phyloP scores from a whole-genome alignment of 2,888 invertebrate genomes.

The Epinotia demarniana region DNA sequence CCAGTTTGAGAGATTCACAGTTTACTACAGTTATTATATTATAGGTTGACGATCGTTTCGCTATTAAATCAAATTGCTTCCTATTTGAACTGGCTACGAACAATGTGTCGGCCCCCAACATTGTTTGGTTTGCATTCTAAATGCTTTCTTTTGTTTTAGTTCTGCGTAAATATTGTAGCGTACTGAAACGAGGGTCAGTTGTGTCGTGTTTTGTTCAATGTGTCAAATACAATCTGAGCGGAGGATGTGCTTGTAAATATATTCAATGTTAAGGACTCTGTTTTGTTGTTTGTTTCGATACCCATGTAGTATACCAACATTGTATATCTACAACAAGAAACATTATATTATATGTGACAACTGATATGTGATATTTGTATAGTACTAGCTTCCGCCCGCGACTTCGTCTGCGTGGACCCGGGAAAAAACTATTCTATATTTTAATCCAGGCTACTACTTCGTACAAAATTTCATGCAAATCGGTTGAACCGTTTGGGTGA shows the following conservation, averaged over 20 bases:
- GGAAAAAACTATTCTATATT: no score
- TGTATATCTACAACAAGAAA: no score
- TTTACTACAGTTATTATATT: constrained; percentile 17
- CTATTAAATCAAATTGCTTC: constrained; percentile 27
- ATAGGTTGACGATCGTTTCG: constrained; percentile 5
- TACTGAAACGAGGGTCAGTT: neutral
- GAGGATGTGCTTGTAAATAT: neutral
- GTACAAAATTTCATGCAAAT: no score
- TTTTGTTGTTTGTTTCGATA: no score
- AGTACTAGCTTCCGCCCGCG: no score
- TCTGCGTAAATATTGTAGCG: constrained; percentile 6
- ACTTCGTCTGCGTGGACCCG: no score
- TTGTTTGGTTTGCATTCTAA: constrained; percentile 30
- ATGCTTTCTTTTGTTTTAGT: constrained; percentile 28
- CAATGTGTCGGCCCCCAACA: constrained; percentile 23
- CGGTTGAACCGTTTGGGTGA: no score
- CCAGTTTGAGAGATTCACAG: constrained; percentile 1
- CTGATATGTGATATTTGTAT: no score
- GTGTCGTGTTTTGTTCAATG: neutral
- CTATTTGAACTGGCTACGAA: constrained; percentile 6
- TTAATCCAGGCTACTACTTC: no score
- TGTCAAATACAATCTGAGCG: neutral
- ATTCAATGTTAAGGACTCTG: no score
- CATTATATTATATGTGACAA: no score
- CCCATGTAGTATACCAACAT: no score